Percentiles rank a stretch among this genome's conserved stretches.
These are phyloP conservation scores for Monomorium pharaonis DNA, from an alignment of 1,140 invertebrate species.

Conservation along the genomic window DNA sequence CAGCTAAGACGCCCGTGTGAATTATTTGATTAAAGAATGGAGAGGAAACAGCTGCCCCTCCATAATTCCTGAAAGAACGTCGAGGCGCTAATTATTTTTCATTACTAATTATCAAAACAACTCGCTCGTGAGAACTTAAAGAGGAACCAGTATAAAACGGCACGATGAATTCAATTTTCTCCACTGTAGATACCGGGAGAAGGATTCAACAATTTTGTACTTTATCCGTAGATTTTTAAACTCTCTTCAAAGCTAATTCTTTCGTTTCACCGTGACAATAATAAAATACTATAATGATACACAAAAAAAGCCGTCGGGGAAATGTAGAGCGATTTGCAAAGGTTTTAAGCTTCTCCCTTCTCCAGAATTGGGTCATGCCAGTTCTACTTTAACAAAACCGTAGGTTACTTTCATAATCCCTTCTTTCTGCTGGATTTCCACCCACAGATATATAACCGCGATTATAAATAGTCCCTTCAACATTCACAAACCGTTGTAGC, in stretches of 20 bases:
- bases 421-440: constrained; percentile 29
- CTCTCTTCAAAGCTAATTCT: not conserved
- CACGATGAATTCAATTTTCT: not conserved
- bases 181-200: not conserved
- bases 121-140: not conserved
- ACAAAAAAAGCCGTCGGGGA: not conserved
- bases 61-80: constrained; percentile 21
- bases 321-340: constrained; percentile 5
- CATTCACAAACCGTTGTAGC: constrained; percentile 34
- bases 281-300: constrained; percentile 24
- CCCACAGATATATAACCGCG: constrained; percentile 24
- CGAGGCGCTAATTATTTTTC: constrained; percentile 45
- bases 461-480: constrained; percentile 49
- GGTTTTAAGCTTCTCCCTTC: not conserved
- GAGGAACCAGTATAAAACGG: not conserved
- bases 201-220: not conserved
- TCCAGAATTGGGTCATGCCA: constrained; percentile 27
- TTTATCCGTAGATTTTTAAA: not conserved
- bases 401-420: constrained; percentile 19
- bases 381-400: constrained; percentile 39
- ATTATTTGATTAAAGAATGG: constrained; percentile 51
- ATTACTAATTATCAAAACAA: constrained; percentile 34
- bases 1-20: constrained; percentile 7
- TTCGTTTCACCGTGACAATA: not conserved
- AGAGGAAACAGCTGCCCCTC: not conserved